These are phyloP conservation scores for Bursaphelenchus okinawaensis DNA, from an alignment of 2,888 invertebrate genomes.

Conservation along the genomic window DNA sequence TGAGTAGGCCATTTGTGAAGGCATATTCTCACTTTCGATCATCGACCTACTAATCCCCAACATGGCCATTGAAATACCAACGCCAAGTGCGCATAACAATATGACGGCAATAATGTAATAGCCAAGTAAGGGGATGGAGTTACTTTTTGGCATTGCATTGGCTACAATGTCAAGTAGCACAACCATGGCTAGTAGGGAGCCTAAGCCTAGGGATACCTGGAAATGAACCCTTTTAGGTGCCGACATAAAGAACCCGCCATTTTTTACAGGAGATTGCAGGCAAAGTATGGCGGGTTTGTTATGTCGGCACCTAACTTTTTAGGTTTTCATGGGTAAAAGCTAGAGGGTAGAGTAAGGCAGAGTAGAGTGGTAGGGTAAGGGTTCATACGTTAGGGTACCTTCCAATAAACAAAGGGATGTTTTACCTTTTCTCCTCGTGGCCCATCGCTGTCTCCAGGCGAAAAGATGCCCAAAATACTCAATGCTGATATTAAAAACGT, in stretches of 20 bases:
- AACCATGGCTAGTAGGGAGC: constrained; percentile 46
- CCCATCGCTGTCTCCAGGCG: constrained; percentile 46
- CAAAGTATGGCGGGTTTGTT: no score
- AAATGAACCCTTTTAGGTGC: no score
- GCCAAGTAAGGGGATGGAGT: constrained; percentile 49
- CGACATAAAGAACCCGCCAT: no score
- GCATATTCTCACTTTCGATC: constrained; percentile 30
- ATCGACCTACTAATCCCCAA: constrained; percentile 24
- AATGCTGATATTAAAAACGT: constrained; percentile 50
- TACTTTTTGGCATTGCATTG: constrained; percentile 51
- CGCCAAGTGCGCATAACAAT: constrained; percentile 46
- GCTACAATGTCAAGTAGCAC: constrained; percentile 51
- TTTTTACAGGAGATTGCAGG: no score
- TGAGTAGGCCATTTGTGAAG: constrained; percentile 26
- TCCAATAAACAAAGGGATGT: no score
- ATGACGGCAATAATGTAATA: constrained; percentile 51
- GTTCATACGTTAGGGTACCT: background rate
- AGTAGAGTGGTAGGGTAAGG: no score
- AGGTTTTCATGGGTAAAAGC: background rate
- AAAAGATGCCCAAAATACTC: constrained; percentile 50
- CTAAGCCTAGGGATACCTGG: constrained; percentile 47
- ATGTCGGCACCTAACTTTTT: no score
- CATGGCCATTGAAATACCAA: constrained; percentile 46
- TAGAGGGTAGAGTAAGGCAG: background rate
- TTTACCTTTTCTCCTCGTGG: constrained; percentile 46